A percentile compares a stretch with the other conserved stretches of the same genome.
These are phyloP conservation scores for Harpagus bidentatus DNA, from an alignment of 2,113 vertebrate species.

Conservation along the genomic window DNA sequence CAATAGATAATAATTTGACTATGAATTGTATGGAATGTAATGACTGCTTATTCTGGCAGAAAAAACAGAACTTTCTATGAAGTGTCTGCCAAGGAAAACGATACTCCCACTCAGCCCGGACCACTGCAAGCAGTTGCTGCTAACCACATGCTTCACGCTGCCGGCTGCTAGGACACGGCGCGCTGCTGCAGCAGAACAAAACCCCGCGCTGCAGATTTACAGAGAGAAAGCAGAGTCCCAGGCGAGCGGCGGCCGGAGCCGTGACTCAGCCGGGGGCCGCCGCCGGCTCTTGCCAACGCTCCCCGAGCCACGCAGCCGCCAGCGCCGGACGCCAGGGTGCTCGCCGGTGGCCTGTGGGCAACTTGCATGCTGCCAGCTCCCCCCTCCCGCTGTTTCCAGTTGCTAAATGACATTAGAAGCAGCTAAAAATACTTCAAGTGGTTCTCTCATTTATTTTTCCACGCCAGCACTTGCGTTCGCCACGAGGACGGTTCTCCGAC, in stretches of 20 bases:
- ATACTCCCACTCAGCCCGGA: conserved; percentile 72
- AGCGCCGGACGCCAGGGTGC: not conserved
- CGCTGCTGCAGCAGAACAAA: conserved; percentile 30
- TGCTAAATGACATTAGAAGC: conserved; percentile 46
- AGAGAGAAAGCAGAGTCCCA: not conserved
- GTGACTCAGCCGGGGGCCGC: not conserved
- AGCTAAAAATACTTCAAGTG: conserved; percentile 44
- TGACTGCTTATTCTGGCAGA: conserved; percentile 78
- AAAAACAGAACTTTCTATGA: conserved; percentile 73
- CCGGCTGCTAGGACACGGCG: conserved; percentile 48
- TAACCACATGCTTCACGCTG: conserved; percentile 64
- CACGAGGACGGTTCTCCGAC: not conserved
- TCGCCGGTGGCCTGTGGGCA: not conserved
- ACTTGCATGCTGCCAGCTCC: not conserved
- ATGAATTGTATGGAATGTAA: conserved; percentile 76
- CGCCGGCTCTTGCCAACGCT: not conserved
- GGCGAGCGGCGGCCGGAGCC: not conserved
- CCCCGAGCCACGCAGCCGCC: not conserved
- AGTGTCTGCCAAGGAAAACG: conserved; percentile 77
- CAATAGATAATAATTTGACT: conserved; percentile 81
- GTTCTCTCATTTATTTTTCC: not conserved
- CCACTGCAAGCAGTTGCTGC: conserved; percentile 69
- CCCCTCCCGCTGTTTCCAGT: not conserved
- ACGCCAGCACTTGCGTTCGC: not conserved
- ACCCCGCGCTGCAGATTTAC: not conserved